Evolutionary conservation across 2,797 vertebrate genomes (phyloP).

Genomic region (Ctenopoma multispine): DNA sequence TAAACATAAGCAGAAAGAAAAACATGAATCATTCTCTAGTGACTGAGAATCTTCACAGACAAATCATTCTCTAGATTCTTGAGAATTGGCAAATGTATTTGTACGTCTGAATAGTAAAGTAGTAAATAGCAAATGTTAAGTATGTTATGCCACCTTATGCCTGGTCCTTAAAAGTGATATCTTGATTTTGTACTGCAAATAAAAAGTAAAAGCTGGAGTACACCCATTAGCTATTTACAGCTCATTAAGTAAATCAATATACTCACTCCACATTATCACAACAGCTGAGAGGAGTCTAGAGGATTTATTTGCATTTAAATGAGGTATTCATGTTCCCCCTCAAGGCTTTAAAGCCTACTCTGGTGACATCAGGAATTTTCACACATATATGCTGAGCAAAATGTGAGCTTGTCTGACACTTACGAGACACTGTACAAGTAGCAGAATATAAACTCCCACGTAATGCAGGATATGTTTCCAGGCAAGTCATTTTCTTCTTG

Average conservation of each 20-base stretch:
- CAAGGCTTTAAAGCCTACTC: constrained; percentile 55
- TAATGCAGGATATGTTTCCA: constrained; percentile 8
- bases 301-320: constrained; percentile 81
- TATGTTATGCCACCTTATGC: constrained; percentile 23
- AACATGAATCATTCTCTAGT: too few relatives aligned
- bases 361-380: constrained; percentile 56
- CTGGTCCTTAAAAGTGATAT: constrained; percentile 51
- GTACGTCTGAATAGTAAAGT: background rate
- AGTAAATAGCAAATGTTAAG: background rate
- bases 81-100: background rate
- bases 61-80: too few relatives aligned
- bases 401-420: constrained; percentile 49
- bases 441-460: constrained; percentile 24
- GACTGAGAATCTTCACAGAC: too few relatives aligned
- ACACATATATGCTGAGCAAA: constrained; percentile 42
- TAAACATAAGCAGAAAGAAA: too few relatives aligned
- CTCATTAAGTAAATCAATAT: constrained; percentile 80
- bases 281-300: constrained; percentile 71
- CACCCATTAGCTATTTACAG: constrained; percentile 79
- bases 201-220: constrained; percentile 65
- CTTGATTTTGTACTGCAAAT: constrained; percentile 64
- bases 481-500: background rate
- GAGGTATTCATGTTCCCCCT: constrained; percentile 69
- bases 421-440: constrained; percentile 31
- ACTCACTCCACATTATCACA: constrained; percentile 70